Evolutionary conservation across 1,140 invertebrate species (phyloP).

Genomic region (Latrodectus geometricus): DNA sequence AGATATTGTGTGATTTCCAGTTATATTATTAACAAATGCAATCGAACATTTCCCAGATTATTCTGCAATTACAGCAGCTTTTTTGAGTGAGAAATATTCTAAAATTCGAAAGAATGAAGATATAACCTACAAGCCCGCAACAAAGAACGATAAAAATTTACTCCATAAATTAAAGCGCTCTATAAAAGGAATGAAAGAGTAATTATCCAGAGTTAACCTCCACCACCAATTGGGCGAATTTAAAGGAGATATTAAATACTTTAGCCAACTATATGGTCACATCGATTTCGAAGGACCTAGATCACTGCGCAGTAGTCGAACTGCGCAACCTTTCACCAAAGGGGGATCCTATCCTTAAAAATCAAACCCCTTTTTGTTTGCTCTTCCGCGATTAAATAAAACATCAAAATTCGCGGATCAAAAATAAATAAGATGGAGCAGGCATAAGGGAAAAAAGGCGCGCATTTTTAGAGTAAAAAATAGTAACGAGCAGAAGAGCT

Average conservation of each 20-base stretch:
- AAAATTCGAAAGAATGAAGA: no score
- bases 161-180: no score
- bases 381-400: slow-evolving; percentile 45
- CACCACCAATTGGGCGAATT: background rate
- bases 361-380: slow-evolving; percentile 34
- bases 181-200: no score
- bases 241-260: slow-evolving; percentile 23
- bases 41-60: no score
- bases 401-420: slow-evolving; percentile 50
- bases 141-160: no score
- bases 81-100: no score
- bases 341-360: slow-evolving; percentile 17
- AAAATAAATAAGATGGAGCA: slow-evolving; percentile 50
- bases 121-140: no score
- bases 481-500: background rate
- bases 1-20: no score
- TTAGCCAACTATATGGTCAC: background rate
- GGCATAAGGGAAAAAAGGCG: slow-evolving; percentile 1
- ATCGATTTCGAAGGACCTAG: slow-evolving; percentile 18
- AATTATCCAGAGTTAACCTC: no score
- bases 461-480: background rate
- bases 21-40: no score
- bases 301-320: slow-evolving; percentile 13
- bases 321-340: slow-evolving; percentile 21
- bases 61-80: no score